Evolutionary conservation across 2,113 vertebrate genomes (phyloP).

Genomic region (Phoenicopterus ruber): DNA sequence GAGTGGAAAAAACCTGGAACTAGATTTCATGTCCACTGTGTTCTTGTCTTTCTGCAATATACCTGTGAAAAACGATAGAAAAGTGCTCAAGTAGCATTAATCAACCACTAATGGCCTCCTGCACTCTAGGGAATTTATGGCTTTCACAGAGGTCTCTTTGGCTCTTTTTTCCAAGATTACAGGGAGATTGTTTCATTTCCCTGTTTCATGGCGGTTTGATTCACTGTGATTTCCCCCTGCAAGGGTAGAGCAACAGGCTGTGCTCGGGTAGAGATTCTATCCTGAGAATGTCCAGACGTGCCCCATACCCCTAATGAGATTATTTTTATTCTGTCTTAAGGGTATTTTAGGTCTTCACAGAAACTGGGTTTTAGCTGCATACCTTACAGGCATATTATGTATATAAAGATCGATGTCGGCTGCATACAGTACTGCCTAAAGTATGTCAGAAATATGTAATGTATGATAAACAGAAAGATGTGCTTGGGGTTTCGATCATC

Average conservation of each 20-base stretch:
- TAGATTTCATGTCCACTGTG: not conserved
- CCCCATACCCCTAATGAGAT: conserved; percentile 22
- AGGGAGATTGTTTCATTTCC: not conserved
- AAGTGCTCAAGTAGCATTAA: not conserved
- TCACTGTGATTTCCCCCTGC: not conserved
- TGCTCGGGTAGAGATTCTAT: not conserved
- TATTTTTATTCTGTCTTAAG: conserved; percentile 25
- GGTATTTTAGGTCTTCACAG: not conserved
- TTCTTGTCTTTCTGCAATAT: not conserved
- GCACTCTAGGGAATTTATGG: not conserved
- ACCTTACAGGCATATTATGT: not conserved
- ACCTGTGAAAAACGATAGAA: not conserved
- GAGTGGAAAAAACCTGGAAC: not conserved
- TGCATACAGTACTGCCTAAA: not conserved
- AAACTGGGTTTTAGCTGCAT: not conserved
- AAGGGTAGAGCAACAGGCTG: not conserved
- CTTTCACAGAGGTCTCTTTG: not conserved
- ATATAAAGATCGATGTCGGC: not conserved
- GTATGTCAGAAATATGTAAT: not conserved
- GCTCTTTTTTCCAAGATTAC: not conserved
- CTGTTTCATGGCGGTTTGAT: not conserved
- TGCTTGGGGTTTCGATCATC: not conserved
- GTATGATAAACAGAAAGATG: not conserved
- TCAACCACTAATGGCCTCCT: not conserved
- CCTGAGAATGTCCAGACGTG: not conserved